Percentiles rank a stretch among this genome's conserved stretches.
Conservation (phyloP, 2,797 vertebrate species). For the Trachops cirrhosus region DNA sequence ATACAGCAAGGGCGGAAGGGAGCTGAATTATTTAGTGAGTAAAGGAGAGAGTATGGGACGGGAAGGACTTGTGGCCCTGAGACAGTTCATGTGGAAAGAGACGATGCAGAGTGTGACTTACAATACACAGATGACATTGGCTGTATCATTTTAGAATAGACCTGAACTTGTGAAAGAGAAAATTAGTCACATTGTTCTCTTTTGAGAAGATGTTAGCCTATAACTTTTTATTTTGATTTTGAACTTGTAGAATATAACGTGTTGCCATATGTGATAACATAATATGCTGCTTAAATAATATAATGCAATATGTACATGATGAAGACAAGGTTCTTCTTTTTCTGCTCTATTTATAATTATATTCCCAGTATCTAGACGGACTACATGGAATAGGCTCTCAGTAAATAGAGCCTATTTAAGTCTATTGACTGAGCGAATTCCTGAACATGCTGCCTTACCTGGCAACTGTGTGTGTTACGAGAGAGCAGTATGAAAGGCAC, state of each 20-base stretch:
- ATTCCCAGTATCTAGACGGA: background rate
- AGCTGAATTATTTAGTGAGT: background rate
- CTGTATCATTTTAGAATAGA: background rate
- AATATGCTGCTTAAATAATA: background rate
- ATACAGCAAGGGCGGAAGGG: background rate
- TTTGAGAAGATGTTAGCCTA: background rate
- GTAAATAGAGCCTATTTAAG: background rate
- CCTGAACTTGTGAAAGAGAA: background rate
- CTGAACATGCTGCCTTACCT: background rate
- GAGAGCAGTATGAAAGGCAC: background rate
- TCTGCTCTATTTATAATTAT: background rate
- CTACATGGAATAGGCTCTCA: background rate
- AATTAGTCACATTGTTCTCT: background rate
- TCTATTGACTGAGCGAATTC: background rate
- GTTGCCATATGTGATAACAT: background rate
- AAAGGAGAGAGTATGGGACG: background rate
- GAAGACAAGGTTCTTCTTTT: conserved; percentile 14
- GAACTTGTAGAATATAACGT: conserved; percentile 9
- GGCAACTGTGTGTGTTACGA: background rate
- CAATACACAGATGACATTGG: background rate
- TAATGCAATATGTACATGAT: background rate
- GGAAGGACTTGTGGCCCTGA: background rate
- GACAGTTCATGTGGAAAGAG: background rate
- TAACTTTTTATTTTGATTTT: conserved; percentile 25
- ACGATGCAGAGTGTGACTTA: background rate